These are phyloP conservation scores for Psittacula derbiana DNA, from an alignment of 2,797 vertebrate species.

Conservation along the genomic window DNA sequence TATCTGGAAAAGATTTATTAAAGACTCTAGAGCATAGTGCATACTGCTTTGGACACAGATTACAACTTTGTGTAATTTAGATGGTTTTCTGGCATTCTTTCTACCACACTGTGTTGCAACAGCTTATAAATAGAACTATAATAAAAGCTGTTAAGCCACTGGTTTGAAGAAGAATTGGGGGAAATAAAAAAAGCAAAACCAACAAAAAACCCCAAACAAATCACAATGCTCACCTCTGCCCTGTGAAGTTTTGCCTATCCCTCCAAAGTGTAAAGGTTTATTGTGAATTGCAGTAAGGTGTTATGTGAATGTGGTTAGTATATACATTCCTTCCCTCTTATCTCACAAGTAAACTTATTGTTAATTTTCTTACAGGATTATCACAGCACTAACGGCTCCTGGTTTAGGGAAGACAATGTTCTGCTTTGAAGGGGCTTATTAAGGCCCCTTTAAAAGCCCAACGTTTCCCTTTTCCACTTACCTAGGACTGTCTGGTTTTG, in stretches of 20 bases:
- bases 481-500: background rate
- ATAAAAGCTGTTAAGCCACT: background rate
- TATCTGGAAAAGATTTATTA: conserved; percentile 48
- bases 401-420: background rate
- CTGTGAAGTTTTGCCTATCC: background rate
- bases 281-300: background rate
- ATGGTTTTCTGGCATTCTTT: conserved; percentile 27
- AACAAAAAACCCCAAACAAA: background rate
- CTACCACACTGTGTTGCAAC: background rate
- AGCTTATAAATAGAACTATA: background rate
- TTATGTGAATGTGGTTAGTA: background rate
- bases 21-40: background rate
- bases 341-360: background rate
- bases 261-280: background rate
- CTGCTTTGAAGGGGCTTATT: background rate
- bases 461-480: background rate
- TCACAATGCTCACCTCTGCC: background rate
- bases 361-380: background rate
- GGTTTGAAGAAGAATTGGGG: background rate
- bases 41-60: conserved; percentile 36
- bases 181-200: background rate
- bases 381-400: background rate
- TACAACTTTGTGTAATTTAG: conserved; percentile 8
- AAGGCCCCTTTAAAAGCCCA: background rate
- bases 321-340: background rate